A percentile compares a stretch with the other conserved stretches of the same genome.
Evolutionary conservation across 2,888 invertebrate genomes (phyloP).

Genomic region (Drosophila aldrichi): DNA sequence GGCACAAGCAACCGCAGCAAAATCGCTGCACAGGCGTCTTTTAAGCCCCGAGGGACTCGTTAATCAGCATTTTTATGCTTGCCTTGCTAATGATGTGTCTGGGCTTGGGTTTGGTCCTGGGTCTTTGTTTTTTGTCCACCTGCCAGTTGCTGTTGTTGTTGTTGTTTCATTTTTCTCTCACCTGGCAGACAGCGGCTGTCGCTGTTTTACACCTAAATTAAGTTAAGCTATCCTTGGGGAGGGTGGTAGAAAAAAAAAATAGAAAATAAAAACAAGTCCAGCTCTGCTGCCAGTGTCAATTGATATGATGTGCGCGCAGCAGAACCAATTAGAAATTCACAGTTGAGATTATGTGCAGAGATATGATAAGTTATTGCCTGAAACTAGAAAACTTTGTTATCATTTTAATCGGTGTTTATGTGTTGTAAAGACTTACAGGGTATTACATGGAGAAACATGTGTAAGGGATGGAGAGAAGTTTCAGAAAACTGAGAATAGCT

Average conservation of each 20-base stretch:
- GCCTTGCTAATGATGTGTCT: constrained; percentile 75
- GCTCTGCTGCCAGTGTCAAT: constrained; percentile 35
- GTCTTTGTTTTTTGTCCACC: constrained; percentile 24
- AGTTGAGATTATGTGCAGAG: constrained; percentile 17
- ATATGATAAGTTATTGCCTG: background rate
- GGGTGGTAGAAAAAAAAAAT: background rate
- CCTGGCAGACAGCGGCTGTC: constrained; percentile 50
- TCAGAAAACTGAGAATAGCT: too few relatives aligned
- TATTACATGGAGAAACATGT: background rate
- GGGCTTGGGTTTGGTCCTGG: constrained; percentile 15
- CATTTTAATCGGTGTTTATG: constrained; percentile 4
- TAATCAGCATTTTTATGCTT: constrained; percentile 81
- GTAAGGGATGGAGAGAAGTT: background rate
- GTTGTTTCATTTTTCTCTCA: constrained; percentile 32
- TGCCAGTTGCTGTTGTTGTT: constrained; percentile 3
- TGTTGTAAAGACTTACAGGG: background rate
- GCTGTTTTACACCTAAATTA: constrained; percentile 65
- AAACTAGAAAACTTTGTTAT: background rate
- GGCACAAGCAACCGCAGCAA: constrained; percentile 17
- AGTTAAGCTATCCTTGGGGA: constrained; percentile 58
- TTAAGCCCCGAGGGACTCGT: constrained; percentile 70
- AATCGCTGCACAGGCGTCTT: constrained; percentile 37
- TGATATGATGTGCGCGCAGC: constrained; percentile 52
- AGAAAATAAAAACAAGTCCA: background rate
- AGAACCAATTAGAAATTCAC: constrained; percentile 53